Base-by-base conservation (phyloP, 2,888 invertebrate species). In the Eucera pruinosa region DNA sequence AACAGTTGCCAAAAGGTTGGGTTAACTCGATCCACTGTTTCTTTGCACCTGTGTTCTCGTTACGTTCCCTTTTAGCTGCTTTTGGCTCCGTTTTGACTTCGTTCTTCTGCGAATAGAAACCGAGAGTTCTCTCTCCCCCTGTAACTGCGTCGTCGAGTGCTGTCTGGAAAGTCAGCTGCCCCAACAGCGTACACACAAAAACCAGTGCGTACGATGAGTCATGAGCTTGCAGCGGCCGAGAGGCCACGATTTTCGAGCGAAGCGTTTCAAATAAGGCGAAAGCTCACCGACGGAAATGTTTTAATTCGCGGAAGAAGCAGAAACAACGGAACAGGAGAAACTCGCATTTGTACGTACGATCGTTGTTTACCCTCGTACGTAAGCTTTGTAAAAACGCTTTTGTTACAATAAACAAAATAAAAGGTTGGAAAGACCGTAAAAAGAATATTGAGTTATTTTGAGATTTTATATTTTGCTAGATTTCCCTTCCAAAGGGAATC, bases 81-180 rank as follows among this genome's bases (percentile, higher is more conserved):
- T 62, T 54, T 66, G 52, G 67, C 52, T 58, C 54, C 39, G 23
- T 65, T 64, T 79, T 58, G 50, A 41, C 33, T 30, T 33, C 20
- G 62, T 64, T 43, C 68, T 55, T 66, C 78, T 61, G 47, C 61
- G 66, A 78, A 78, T 78, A 77, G 77, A 77, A 71, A 68, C 62
- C 45, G 68, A 58, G 33, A 72, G 57, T 55, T 43, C 50, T 36
- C 30, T 43, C 27, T 57, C 57, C 48, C 30, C 52, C 13, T 30
- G 47, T 41, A 27, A 47, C 36, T 43, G 58, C 54, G 36, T 48
- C 54, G 36, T 48, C 36, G 50, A 50, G 61, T n/a, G n/a, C 61
- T 50, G 78, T 60, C 76, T 70, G 70, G 61, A 61, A 78, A 77
- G 76, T 78, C 78, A 77, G 78, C 77, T 78, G 76, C 69, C 70